Percentiles rank a stretch among this genome's conserved stretches.
Evolutionary conservation across 2,888 invertebrate species (phyloP).

Genomic region (Tenthredo amoena): DNA sequence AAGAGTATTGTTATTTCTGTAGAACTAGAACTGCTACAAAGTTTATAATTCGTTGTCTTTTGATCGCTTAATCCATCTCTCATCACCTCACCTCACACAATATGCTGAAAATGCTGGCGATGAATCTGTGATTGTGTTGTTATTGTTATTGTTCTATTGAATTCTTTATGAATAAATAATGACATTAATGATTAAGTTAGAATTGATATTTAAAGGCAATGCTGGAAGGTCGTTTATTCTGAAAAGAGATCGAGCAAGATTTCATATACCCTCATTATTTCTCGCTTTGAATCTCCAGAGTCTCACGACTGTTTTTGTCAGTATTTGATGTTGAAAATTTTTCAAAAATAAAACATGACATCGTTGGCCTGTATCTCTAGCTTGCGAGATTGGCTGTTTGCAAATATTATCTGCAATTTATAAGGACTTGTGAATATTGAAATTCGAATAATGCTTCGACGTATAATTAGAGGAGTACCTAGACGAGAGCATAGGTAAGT

Average conservation of each 20-base stretch:
- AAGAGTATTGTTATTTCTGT: too few relatives aligned
- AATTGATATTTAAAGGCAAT: background rate
- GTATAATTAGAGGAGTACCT: constrained; percentile 47
- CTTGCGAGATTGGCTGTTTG: background rate
- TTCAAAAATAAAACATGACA: background rate
- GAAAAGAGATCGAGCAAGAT: background rate
- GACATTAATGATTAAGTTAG: background rate
- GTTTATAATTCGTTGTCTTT: too few relatives aligned
- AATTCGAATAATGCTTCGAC: constrained; percentile 57
- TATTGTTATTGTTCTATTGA: background rate
- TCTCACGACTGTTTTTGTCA: background rate
- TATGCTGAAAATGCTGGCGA: background rate
- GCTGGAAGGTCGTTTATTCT: background rate
- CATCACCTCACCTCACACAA: background rate
- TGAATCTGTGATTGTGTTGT: background rate
- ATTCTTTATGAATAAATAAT: background rate
- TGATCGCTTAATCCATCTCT: too few relatives aligned
- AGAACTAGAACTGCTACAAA: too few relatives aligned
- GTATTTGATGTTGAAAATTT: background rate
- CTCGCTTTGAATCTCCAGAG: background rate
- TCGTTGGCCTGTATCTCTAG: background rate
- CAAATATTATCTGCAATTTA: background rate
- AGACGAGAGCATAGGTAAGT: constrained; percentile 51
- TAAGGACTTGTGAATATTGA: background rate
- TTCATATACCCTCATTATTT: background rate